Evolutionary conservation across 1,140 invertebrate genomes (phyloP), one percentile per base, ranked within the genome.

Genomic region (Diploscapter pachys): DNA sequence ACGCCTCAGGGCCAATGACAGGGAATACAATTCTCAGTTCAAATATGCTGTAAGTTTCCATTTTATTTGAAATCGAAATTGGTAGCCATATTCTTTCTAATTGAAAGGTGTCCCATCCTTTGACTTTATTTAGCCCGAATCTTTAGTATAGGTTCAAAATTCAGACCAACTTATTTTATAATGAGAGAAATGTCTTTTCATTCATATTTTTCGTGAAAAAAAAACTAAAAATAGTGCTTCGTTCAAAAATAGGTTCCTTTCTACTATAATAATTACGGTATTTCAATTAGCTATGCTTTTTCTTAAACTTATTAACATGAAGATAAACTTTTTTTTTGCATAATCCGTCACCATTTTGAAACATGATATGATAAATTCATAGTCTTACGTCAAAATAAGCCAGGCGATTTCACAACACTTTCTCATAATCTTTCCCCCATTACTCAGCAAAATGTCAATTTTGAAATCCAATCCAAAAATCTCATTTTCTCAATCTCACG

Each of bases 21-120:
- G 92, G 86, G 90, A 91, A 85, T 96, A 92, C 88, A 99, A 98
- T 89, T 90, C 91, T 83, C 91, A 94, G 88, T 98, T 96, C 89
- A 92, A 93, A 87, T 99, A 98, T 90, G 94, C 96, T 82, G 95
- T 98, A 91, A 74, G 80, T 75, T 55, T n/a, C 53, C 31, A 31
- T 64, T 68, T 54, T 50, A 4, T 71, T 69, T n/a, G 48, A 56
- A 80, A 64, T 9, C 62, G 53, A 13, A 3, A 52, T 61, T 50
- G 31, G 31, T 31, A 31, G 31, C 31, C 31, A 31, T 31, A 31
- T 31, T 31, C 31, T 31, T 31, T 31, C 31, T 31, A 31, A 31
- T 31, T 31, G 31, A 31, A 31, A 31, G 31, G 1, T 1, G 31
- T 31, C 31, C 31, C 1, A 31, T 31, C 31, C 31, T 31, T 59